Evolutionary conservation across 2,888 invertebrate genomes (phyloP), one percentile per base, ranked within the genome.

Genomic region (Norana najaformis): DNA sequence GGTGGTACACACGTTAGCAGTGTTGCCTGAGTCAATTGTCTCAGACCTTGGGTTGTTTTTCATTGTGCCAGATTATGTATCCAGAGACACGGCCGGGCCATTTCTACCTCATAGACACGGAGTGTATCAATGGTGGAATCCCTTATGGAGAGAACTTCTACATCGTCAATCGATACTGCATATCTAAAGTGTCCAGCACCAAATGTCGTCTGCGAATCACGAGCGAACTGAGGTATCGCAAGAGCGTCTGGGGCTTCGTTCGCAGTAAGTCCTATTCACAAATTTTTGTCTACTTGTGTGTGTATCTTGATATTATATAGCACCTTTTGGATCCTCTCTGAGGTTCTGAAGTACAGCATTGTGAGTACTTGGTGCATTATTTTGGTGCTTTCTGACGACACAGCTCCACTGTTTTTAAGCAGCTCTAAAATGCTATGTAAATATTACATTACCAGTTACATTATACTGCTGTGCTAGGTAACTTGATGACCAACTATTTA

Each of bases 61-160:
- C 69, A 8, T 6, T 8, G 85, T 37, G 18, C 20, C 82, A 92
- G 91, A 88, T 90, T 16, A 90, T 89, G 90, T 82, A 93, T 89
- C 93, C 93, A 89, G 93, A 93, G 89, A 94, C 94, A 90, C 93
- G 94, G 90, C 97, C 98, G 0, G 98, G 98, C 14, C 96, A 96
- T 93, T 95, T 97, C 92, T 99, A 98, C 96, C 96, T 97, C 23
- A 97, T 99, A 92, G 97, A 98, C 95, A 96, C 97, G 92, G 97
- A 97, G 93, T 96, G 96, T 91, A 92, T 92, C 30, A 99, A 98
- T 95, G 96, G 97, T 37, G 98, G 98, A 92, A 97, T 99, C 94
- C 99, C 99, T 11, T 99, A 99, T 95, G 97, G 98, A 37, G 99
- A 99, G 95, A 97, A 97, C 94, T 99, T 99, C 96, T 97, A 96